These are phyloP conservation scores for Argyresthia albistria DNA, from an alignment of 2,888 invertebrate genomes.

Conservation along the genomic window DNA sequence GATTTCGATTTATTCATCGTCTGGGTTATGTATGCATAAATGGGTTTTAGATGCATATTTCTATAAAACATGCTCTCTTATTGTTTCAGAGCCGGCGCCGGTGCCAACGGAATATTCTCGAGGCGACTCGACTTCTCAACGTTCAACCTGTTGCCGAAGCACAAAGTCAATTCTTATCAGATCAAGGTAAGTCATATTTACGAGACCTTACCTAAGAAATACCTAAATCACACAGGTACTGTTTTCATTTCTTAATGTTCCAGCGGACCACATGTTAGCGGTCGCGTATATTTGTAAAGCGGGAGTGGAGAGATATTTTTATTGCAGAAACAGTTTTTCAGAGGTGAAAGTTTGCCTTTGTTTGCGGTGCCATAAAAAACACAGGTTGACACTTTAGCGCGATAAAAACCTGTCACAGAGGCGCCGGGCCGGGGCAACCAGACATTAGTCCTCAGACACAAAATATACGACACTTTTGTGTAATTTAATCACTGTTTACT, in stretches of 20 bases:
- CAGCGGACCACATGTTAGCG: not conserved
- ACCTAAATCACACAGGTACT: not conserved
- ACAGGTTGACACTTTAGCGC: slow-evolving; percentile 51
- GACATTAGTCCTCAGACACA: slow-evolving; percentile 19
- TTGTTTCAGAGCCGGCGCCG: slow-evolving; percentile 84
- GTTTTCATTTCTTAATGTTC: not conserved
- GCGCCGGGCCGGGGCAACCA: slow-evolving; percentile 26
- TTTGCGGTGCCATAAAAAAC: slow-evolving; percentile 48
- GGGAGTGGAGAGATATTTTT: slow-evolving; percentile 42
- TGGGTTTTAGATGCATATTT: not conserved
- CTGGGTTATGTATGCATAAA: slow-evolving; percentile 5
- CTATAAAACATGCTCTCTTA: slow-evolving; percentile 6
- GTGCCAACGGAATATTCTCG: slow-evolving; percentile 93
- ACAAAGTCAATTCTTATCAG: slow-evolving; percentile 98
- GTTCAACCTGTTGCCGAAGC: slow-evolving; percentile 93
- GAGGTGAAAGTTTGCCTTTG: slow-evolving; percentile 59
- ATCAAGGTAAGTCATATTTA: slow-evolving; percentile 85
- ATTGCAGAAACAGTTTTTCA: slow-evolving; percentile 35
- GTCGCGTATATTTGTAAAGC: not conserved
- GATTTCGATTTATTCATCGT: slow-evolving; percentile 25
- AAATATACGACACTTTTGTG: slow-evolving; percentile 41
- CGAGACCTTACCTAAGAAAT: no score
- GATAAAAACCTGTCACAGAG: slow-evolving; percentile 54
- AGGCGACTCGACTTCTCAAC: slow-evolving; percentile 95
- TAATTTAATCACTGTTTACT: slow-evolving; percentile 35